phyloP scores from a whole-genome alignment of 2,797 vertebrate species.

The Loriculus beryllinus region DNA sequence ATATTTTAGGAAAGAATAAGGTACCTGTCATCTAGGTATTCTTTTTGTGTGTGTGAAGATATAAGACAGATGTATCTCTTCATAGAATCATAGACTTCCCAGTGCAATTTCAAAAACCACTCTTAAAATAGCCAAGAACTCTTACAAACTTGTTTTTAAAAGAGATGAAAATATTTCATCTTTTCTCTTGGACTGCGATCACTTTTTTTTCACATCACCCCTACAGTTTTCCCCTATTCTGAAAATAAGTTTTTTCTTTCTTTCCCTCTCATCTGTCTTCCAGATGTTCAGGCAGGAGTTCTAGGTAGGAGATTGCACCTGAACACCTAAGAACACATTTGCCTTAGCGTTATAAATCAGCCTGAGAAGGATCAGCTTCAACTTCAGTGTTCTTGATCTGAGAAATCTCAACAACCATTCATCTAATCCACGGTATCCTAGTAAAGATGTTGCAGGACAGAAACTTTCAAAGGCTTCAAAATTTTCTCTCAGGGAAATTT shows the following conservation, averaged over 20 bases:
- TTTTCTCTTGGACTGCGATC: background rate
- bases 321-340: background rate
- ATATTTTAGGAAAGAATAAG: background rate
- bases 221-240: background rate
- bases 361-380: background rate
- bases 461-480: background rate
- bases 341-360: background rate
- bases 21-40: background rate
- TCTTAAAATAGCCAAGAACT: background rate
- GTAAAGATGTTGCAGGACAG: background rate
- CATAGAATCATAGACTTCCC: background rate
- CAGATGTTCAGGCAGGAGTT: background rate
- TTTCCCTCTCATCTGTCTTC: background rate
- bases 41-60: background rate
- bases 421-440: background rate
- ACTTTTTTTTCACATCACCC: background rate
- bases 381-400: background rate
- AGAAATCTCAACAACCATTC: background rate
- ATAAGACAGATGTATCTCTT: accelerated
- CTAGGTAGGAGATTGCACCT: background rate
- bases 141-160: background rate
- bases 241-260: background rate
- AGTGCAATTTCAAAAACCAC: background rate
- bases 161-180: background rate
- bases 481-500: background rate